Evolutionary conservation across 35 echinoderm and acorn worm genomes (phyloP).

Genomic region (Patiria miniata): DNA sequence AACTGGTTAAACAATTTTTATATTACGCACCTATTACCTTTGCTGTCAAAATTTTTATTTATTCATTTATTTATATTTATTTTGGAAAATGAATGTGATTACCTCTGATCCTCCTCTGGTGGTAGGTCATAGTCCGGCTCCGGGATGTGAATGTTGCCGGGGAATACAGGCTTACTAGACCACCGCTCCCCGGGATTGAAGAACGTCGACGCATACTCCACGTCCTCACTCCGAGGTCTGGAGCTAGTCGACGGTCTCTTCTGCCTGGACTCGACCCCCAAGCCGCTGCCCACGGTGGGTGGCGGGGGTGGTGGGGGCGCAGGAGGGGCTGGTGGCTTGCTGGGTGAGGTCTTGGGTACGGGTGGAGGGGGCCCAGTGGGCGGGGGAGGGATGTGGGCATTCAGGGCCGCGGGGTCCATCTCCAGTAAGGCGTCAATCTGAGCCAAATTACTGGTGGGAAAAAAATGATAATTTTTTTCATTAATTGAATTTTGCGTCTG

Average conservation of each 20-base stretch:
- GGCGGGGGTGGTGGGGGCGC: not conserved
- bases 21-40: too few relatives aligned
- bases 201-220: not conserved
- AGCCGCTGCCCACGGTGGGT: not conserved
- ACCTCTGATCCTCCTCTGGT: too few relatives aligned
- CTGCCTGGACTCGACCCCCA: not conserved
- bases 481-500: not conserved
- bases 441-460: not conserved
- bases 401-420: not conserved
- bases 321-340: not conserved
- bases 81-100: too few relatives aligned
- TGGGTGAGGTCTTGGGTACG: not conserved
- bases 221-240: not conserved
- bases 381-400: conserved; percentile 19
- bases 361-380: not conserved
- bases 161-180: conserved; percentile 15
- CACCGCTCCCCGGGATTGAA: not conserved
- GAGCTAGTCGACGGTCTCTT: not conserved
- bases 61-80: too few relatives aligned
- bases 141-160: conserved; percentile 28
- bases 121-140: conserved; percentile 45
- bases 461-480: not conserved
- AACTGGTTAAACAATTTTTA: too few relatives aligned
- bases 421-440: conserved; percentile 10
- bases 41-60: too few relatives aligned